A percentile compares a stretch with the other conserved stretches of the same genome.
These are phyloP conservation scores for Trachelus tabidus DNA, from an alignment of 2,888 invertebrate genomes.

Conservation along the genomic window DNA sequence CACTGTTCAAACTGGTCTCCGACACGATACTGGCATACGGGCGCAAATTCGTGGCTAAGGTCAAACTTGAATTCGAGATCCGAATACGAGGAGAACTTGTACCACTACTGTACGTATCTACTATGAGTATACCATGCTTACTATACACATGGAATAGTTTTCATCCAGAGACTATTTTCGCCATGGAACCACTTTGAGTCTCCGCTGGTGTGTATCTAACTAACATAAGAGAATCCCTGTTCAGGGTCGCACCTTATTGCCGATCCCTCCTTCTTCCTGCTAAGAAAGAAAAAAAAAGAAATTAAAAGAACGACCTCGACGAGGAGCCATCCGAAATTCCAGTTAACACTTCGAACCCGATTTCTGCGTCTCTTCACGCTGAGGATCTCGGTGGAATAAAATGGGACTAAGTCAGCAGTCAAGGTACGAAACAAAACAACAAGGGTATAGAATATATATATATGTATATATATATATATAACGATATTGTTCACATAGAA, in stretches of 20 bases:
- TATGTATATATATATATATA: not conserved
- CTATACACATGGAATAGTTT: not conserved
- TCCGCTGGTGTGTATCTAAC: not conserved
- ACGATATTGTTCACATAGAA: not conserved
- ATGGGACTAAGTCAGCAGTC: not conserved
- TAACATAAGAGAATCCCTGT: not conserved
- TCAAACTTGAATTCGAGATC: not conserved
- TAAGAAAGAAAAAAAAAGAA: not conserved
- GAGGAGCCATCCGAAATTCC: not conserved
- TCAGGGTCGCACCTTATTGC: not conserved
- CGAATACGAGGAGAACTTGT: not conserved
- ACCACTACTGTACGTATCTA: not conserved
- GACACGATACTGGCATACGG: conserved; percentile 30
- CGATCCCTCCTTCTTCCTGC: not conserved
- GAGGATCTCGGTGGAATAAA: not conserved
- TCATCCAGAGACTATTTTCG: not conserved
- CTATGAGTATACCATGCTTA: not conserved
- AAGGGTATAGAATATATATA: conserved; percentile 1
- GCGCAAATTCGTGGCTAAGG: conserved; percentile 30
- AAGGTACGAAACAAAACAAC: not conserved
- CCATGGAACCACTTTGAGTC: not conserved
- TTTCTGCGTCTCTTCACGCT: not conserved
- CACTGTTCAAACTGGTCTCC: not conserved
- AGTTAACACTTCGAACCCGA: not conserved
- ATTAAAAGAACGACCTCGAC: not conserved